Evolutionary conservation across 2,888 invertebrate species (phyloP).

Genomic region (Meteorus cinctellus): DNA sequence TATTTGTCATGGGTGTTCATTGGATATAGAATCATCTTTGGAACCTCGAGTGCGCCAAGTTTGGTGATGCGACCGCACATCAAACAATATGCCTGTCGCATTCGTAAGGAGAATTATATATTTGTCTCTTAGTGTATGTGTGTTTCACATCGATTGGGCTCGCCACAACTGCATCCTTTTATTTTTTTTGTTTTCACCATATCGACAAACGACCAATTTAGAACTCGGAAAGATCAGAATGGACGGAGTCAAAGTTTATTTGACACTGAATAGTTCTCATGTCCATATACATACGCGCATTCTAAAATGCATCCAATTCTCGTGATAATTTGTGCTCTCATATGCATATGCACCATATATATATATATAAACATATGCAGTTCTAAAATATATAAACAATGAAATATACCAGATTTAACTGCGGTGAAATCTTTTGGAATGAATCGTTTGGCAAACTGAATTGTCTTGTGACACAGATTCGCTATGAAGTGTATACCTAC

Average conservation of each 20-base stretch:
- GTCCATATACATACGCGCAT: background rate
- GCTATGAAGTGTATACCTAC: constrained; percentile 33
- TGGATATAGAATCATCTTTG: constrained; percentile 51
- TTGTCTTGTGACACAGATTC: constrained; percentile 36
- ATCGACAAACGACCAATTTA: background rate
- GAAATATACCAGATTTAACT: background rate
- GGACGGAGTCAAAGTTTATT: background rate
- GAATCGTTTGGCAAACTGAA: constrained; percentile 27
- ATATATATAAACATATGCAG: background rate
- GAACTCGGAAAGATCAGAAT: no score
- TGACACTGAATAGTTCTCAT: background rate
- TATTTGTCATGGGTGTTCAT: constrained; percentile 31
- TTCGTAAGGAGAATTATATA: constrained; percentile 58
- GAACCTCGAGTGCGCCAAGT: constrained; percentile 58
- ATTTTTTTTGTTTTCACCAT: constrained; percentile 19
- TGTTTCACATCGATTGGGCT: background rate
- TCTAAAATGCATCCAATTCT: no score
- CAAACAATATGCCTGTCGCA: constrained; percentile 64
- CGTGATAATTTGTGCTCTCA: no score
- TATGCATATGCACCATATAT: no score
- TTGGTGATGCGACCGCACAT: constrained; percentile 64
- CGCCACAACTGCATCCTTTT: constrained; percentile 1
- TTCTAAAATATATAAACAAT: background rate
- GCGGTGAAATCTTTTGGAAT: background rate
- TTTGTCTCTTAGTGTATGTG: background rate